Evolutionary conservation across 2,888 invertebrate genomes (phyloP), one percentile per base, ranked within the genome.

Genomic region (Ennomos quercinarius): DNA sequence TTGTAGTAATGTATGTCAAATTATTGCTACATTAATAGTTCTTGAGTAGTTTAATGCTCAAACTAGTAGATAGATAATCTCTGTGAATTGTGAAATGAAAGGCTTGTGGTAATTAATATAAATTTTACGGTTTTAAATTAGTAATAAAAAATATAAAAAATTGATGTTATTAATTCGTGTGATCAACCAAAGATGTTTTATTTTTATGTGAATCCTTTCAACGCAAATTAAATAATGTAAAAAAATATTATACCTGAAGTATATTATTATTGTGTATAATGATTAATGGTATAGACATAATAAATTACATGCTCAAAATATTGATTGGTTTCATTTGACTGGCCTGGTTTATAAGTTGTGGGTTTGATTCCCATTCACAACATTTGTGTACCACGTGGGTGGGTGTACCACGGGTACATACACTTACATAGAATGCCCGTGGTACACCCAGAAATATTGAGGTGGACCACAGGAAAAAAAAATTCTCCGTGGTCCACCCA

Each of bases 171-270:
- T 84, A 72, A 81, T 86, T 85, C 83, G 79, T 89, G 87, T 83
- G 78, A 84, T 87, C 77, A 86, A 90, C 91, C 91, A 91, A 91
- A 91, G 91, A 91, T 84, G 83, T 89, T 88, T 80, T 87, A 89
- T 88, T 88, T 87, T 90, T 89, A 84, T 88, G 86, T 87, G 80
- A 81, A 81, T 73, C 61, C 66, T 68, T 66, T 81, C 77, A 78
- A 83, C 84, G 83, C 83, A 83, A 79, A 83, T 81, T 78, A 81
- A 84, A 75, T n/a, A 71, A 81, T 84, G 77, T 85, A 83, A 83
- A 84, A 73, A 83, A 79, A 81, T 49, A 68, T 60, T 63, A 80
- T 84, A 85, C 76, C 81, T 84, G 82, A 77, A 84, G 74, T 86
- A 81, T 81, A 85, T 27, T 27, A 27, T 6, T 27, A 27, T 63